phyloP scores from a whole-genome alignment of 2,113 vertebrate genomes.

The Atherinomorus stipes region DNA sequence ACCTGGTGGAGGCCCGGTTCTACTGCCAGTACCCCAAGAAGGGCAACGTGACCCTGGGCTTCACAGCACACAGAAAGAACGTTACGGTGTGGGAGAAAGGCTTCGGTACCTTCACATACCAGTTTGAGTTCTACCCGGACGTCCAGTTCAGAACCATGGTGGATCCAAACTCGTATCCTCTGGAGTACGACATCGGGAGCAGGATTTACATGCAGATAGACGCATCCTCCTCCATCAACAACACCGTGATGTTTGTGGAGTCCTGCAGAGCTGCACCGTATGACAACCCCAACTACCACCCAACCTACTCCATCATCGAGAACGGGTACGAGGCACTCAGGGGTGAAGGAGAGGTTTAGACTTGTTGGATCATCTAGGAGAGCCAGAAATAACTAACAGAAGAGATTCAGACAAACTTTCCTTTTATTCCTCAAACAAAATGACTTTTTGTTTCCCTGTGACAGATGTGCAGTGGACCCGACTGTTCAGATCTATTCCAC shows the following conservation, averaged over 20 bases:
- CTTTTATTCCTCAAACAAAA: no score
- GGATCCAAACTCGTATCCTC: conserved; percentile 62
- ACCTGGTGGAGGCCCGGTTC: conserved; percentile 72
- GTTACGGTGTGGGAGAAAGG: conserved; percentile 72
- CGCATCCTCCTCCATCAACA: conserved; percentile 56
- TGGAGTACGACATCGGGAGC: conserved; percentile 57
- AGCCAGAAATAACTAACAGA: no score
- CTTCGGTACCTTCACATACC: conserved; percentile 78
- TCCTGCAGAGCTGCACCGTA: conserved; percentile 79
- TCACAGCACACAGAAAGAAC: conserved; percentile 53
- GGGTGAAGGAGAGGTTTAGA: no score
- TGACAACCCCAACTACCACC: conserved; percentile 69
- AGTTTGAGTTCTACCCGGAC: conserved; percentile 77
- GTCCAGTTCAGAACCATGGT: conserved; percentile 26
- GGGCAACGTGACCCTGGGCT: conserved; percentile 63
- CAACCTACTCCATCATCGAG: conserved; percentile 76
- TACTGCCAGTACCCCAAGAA: conserved; percentile 78
- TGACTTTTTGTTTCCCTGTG: background rate
- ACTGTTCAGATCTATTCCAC: conserved; percentile 53
- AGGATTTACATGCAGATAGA: conserved; percentile 77
- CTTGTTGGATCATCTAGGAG: no score
- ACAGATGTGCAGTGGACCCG: conserved; percentile 72
- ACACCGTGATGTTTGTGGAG: conserved; percentile 80
- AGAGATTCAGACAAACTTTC: no score
- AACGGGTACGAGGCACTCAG: conserved; percentile 64